phyloP scores from a whole-genome alignment of 2,797 vertebrate genomes.

The Anabacerthia variegaticeps region DNA sequence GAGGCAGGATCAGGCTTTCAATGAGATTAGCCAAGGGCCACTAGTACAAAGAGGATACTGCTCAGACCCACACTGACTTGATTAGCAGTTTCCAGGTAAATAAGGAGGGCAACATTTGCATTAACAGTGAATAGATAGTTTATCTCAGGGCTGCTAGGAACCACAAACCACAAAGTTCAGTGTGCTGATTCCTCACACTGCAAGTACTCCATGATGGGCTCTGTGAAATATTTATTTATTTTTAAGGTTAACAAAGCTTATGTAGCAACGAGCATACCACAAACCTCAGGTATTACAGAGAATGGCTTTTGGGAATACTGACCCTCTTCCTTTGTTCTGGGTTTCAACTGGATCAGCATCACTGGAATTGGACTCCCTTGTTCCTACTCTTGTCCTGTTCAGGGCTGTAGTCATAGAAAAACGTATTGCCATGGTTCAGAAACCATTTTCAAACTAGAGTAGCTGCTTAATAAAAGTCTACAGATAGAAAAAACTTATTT shows the following conservation, averaged over 20 bases:
- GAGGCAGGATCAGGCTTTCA: background rate
- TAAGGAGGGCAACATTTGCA: background rate
- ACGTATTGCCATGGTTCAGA: background rate
- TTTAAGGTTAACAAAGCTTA: background rate
- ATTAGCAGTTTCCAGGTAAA: background rate
- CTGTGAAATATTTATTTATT: background rate
- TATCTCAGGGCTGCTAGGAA: background rate
- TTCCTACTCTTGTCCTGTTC: background rate
- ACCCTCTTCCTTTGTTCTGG: background rate
- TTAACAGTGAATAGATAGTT: background rate
- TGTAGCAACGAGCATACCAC: background rate
- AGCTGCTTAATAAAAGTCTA: background rate
- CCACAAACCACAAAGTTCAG: background rate
- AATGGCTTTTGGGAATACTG: background rate
- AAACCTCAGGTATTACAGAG: background rate
- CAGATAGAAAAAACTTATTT: background rate
- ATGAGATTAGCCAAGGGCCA: background rate
- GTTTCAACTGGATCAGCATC: background rate
- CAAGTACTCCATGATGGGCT: background rate
- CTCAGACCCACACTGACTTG: background rate
- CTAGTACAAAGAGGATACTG: background rate
- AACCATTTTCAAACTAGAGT: background rate
- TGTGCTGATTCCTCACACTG: background rate
- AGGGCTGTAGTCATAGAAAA: background rate
- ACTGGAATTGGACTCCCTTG: background rate